Conservation (phyloP, 2,888 invertebrate species). For the Lepidochrysops patricia region DNA sequence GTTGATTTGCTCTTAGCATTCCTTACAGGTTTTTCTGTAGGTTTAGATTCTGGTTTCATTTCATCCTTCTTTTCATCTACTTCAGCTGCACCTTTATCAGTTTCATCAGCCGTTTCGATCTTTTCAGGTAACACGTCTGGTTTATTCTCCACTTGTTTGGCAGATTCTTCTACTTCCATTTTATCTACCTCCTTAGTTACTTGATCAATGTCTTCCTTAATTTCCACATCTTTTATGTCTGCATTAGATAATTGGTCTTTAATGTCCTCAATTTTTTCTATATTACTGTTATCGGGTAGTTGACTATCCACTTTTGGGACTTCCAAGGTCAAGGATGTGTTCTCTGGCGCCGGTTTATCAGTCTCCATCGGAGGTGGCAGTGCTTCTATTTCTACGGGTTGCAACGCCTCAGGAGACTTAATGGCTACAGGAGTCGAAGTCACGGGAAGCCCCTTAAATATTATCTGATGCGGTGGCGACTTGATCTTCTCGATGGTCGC, state of each 20-base stretch:
- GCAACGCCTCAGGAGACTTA: conserved; percentile 43
- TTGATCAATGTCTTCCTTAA: conserved; percentile 18
- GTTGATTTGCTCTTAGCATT: conserved; percentile 46
- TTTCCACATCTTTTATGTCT: no score
- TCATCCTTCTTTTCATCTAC: not conserved
- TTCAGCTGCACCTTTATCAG: conserved; percentile 17
- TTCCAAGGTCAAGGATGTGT: conserved; percentile 39
- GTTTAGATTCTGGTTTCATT: not conserved
- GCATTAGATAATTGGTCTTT: conserved; percentile 14
- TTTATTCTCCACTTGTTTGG: not conserved
- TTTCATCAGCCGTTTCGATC: not conserved
- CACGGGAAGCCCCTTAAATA: conserved; percentile 40
- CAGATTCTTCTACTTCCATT: not conserved
- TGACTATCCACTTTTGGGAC: conserved; percentile 30
- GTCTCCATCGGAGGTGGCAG: conserved; percentile 48
- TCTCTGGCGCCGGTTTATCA: conserved; percentile 41
- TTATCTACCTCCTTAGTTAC: not conserved
- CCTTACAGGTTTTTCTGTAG: conserved; percentile 18
- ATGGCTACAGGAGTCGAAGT: conserved; percentile 42
- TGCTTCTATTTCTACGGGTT: conserved; percentile 46
- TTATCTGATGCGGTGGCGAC: conserved; percentile 34
- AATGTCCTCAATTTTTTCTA: conserved; percentile 18
- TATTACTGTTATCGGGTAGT: conserved; percentile 23
- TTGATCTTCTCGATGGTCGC: conserved; percentile 52
- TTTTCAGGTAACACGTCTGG: not conserved